Conservation (phyloP, 2,888 invertebrate genomes). For the Sphaerophoria rueppellii region DNA sequence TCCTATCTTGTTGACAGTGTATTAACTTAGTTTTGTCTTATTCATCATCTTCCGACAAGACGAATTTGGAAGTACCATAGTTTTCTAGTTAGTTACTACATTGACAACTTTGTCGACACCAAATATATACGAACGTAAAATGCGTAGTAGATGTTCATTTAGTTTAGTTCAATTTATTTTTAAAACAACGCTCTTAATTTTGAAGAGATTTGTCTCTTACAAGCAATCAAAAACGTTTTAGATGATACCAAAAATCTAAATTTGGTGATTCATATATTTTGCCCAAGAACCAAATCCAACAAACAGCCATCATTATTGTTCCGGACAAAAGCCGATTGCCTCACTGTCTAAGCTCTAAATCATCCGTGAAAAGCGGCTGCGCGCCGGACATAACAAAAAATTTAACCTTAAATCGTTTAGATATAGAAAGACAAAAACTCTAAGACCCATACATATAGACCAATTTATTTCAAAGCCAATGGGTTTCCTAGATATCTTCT, state of each 20-base stretch:
- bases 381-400: conserved; percentile 13
- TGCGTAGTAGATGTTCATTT: no score
- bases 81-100: no score
- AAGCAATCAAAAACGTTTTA: no score
- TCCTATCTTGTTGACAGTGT: no score
- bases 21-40: no score
- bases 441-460: conserved; percentile 12
- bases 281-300: conserved; percentile 15
- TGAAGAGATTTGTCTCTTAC: no score
- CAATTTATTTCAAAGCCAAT: conserved; percentile 60
- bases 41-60: no score
- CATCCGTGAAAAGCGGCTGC: conserved; percentile 46
- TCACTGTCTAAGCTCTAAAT: conserved; percentile 1
- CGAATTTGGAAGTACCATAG: no score
- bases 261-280: neutral
- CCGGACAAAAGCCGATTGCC: conserved; percentile 7
- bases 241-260: conserved; percentile 5
- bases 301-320: conserved; percentile 9
- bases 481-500: conserved; percentile 53
- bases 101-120: no score
- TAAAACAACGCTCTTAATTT: no score
- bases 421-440: conserved; percentile 48
- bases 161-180: no score
- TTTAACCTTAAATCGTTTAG: conserved; percentile 22
- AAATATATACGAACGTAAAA: no score